These are phyloP conservation scores for Palythoa grandis DNA, from an alignment of 92 coral and sea anemone genomes.

Conservation along the genomic window DNA sequence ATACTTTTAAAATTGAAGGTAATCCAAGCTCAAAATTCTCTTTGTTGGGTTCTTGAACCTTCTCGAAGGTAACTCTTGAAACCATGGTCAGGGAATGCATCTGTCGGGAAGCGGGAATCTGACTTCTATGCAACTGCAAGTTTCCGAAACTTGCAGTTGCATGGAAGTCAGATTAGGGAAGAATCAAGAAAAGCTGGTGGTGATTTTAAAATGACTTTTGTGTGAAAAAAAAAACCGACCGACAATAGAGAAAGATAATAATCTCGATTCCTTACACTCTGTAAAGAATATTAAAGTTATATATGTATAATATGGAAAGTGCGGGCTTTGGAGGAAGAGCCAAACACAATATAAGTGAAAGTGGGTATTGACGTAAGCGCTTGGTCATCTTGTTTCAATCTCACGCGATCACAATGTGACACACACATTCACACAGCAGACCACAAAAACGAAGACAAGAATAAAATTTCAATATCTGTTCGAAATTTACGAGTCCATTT, in stretches of 20 bases:
- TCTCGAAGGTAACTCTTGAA: neutral
- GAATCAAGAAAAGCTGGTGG: neutral
- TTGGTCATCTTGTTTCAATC: neutral
- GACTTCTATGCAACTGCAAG: too few relatives aligned
- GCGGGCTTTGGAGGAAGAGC: neutral
- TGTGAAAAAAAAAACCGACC: neutral
- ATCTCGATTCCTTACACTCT: neutral
- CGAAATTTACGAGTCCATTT: too few relatives aligned
- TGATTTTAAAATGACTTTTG: neutral
- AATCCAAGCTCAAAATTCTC: neutral
- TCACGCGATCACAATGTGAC: conserved; percentile 7
- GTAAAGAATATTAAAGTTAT: neutral
- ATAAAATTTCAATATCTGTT: neutral
- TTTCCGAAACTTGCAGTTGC: neutral
- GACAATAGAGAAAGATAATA: neutral
- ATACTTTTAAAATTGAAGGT: neutral
- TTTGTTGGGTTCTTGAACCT: neutral
- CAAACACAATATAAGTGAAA: neutral
- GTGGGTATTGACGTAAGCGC: neutral
- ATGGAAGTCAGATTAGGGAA: neutral
- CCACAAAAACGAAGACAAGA: neutral
- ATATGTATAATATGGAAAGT: neutral
- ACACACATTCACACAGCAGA: neutral
- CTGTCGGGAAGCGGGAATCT: neutral
- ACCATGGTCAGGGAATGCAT: neutral